These are phyloP conservation scores for Cerceris rybyensis DNA, from an alignment of 2,888 invertebrate genomes.

Conservation along the genomic window DNA sequence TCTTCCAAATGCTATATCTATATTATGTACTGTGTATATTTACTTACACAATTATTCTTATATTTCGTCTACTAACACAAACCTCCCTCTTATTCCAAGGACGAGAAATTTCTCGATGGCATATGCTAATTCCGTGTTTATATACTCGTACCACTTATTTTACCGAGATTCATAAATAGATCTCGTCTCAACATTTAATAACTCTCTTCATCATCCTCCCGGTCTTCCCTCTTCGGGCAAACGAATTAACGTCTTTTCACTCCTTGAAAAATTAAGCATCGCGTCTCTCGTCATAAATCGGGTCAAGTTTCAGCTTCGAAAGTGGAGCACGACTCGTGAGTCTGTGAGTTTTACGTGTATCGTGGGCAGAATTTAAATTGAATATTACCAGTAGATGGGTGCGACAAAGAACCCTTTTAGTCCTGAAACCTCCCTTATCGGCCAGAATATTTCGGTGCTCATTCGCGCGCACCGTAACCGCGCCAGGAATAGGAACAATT, in stretches of 20 bases:
- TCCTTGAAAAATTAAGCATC: constrained; percentile 20
- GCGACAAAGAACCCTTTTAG: constrained; percentile 22
- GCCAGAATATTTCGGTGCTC: constrained; percentile 11
- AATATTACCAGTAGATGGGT: constrained; percentile 39
- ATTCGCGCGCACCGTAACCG: constrained; percentile 22
- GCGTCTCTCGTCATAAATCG: constrained; percentile 17
- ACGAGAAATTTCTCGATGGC: background rate
- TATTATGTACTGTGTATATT: too few relatives aligned
- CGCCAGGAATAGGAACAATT: background rate
- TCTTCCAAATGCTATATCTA: too few relatives aligned
- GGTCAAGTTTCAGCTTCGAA: constrained; percentile 18
- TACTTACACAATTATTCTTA: too few relatives aligned
- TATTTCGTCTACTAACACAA: too few relatives aligned
- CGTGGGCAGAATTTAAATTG: constrained; percentile 46
- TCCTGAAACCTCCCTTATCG: constrained; percentile 3
- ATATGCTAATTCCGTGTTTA: background rate
- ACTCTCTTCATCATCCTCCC: background rate
- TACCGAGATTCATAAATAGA: too few relatives aligned
- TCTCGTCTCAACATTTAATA: background rate
- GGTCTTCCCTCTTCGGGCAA: background rate
- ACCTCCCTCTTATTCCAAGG: background rate
- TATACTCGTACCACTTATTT: too few relatives aligned
- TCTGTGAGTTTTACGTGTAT: constrained; percentile 38
- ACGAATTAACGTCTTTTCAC: constrained; percentile 11
- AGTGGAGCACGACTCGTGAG: constrained; percentile 29